Conservation (phyloP, 2,113 vertebrate genomes). For the Phyllostomus hastatus region DNA sequence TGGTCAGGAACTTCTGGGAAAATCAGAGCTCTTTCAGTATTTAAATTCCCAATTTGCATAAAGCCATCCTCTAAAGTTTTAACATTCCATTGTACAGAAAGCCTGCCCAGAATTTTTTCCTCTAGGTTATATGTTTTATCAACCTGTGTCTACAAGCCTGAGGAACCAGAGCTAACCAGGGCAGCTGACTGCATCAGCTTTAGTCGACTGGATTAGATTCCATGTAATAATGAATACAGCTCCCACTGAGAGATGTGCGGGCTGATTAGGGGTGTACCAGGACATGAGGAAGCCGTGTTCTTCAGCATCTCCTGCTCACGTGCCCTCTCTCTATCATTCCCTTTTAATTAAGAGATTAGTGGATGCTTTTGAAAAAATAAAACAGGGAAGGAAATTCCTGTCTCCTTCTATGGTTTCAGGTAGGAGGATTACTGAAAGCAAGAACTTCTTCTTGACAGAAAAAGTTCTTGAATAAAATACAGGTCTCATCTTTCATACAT, state of each 20-base stretch:
- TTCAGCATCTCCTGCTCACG: conserved; percentile 36
- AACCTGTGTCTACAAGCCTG: background rate
- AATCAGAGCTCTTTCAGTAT: background rate
- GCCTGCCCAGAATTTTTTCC: background rate
- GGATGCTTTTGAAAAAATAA: background rate
- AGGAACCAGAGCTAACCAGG: background rate
- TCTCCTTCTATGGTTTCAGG: conserved; percentile 24
- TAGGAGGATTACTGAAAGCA: background rate
- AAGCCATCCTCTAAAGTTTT: background rate
- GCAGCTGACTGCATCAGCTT: background rate
- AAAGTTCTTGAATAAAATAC: background rate
- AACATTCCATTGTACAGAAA: background rate
- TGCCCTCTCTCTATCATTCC: conserved; percentile 68
- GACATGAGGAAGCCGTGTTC: conserved; percentile 49
- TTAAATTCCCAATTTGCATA: background rate
- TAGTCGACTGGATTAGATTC: background rate
- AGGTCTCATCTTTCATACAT: background rate
- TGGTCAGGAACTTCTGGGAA: background rate
- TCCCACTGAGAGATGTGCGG: background rate
- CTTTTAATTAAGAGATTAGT: conserved; percentile 81
- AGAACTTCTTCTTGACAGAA: background rate
- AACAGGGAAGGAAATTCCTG: background rate
- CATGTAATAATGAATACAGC: conserved; percentile 52
- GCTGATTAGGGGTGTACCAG: background rate
- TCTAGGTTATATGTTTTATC: background rate